A percentile compares a stretch with the other conserved stretches of the same genome.
Evolutionary conservation across 2,113 vertebrate genomes (phyloP).

Genomic region (Sceloporus tristichus): DNA sequence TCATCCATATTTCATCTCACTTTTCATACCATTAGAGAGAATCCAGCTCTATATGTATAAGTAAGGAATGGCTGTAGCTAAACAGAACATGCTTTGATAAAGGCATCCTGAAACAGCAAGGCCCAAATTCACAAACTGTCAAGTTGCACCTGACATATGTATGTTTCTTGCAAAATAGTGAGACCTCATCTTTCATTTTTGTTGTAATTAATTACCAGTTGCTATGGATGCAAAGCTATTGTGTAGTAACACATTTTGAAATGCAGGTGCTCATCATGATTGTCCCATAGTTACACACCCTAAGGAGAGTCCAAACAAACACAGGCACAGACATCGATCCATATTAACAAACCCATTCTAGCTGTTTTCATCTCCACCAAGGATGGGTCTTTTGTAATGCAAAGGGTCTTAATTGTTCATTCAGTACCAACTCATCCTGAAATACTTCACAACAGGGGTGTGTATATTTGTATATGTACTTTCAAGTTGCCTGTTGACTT

Average conservation of each 20-base stretch:
- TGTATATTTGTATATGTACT: too few species aligned
- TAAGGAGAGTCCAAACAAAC: background rate
- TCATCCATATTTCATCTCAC: background rate
- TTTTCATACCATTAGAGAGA: background rate
- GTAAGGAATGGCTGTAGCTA: constrained; percentile 19
- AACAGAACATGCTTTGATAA: fast-evolving
- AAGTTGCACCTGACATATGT: too few species aligned
- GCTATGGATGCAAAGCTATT: too few species aligned
- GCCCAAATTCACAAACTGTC: background rate
- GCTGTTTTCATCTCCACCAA: background rate
- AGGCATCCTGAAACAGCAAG: background rate
- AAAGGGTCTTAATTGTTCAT: background rate
- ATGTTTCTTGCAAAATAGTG: background rate
- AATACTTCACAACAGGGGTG: too few species aligned
- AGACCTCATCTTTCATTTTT: too few species aligned
- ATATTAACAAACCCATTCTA: background rate
- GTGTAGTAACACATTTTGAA: too few species aligned
- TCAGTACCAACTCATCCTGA: background rate
- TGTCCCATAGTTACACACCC: background rate
- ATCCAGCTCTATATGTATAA: background rate
- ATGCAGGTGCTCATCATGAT: background rate
- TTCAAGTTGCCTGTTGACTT: too few species aligned
- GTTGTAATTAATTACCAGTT: too few species aligned
- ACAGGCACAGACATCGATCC: background rate
- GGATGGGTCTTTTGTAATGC: background rate